phyloP scores from a whole-genome alignment of 2,113 vertebrate genomes.

The Myotis yumanensis region DNA sequence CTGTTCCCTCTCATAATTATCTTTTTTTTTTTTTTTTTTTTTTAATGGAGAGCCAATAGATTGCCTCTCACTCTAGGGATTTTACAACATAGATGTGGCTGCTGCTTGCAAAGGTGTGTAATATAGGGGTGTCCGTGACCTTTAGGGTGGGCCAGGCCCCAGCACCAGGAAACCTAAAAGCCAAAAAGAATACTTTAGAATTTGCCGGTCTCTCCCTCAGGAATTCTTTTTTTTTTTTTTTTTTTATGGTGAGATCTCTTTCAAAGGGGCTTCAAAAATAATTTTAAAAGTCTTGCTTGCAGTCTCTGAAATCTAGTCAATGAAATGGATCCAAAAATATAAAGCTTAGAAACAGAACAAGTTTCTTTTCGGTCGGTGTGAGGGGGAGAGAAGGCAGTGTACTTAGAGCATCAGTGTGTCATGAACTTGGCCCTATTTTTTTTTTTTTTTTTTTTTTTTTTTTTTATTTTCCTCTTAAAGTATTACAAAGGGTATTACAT shows the following conservation, averaged over 20 bases:
- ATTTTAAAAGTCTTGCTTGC: background rate
- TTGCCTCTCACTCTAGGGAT: too few relatives aligned
- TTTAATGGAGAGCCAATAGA: too few relatives aligned
- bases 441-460: too few relatives aligned
- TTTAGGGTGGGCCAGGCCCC: background rate
- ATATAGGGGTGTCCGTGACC: background rate
- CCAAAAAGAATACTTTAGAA: background rate
- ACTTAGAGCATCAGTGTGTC: background rate
- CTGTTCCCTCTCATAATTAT: background rate
- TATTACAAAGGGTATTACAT: too few relatives aligned
- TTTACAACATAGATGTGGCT: background rate
- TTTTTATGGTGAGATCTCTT: background rate
- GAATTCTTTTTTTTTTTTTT: background rate
- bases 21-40: background rate
- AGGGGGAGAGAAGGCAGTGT: background rate
- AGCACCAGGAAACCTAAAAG: background rate
- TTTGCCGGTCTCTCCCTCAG: background rate
- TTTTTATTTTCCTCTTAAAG: too few relatives aligned
- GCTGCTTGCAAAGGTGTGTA: fast-evolving
- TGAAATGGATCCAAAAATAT: background rate
- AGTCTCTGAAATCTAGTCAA: conserved; percentile 40
- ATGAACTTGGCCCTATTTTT: conserved; percentile 46
- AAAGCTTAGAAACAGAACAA: background rate
- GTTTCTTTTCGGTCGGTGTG: background rate
- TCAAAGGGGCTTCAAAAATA: background rate